Evolutionary conservation across 2,113 vertebrate species (phyloP).

Genomic region (Corythoichthys haematopterus): DNA sequence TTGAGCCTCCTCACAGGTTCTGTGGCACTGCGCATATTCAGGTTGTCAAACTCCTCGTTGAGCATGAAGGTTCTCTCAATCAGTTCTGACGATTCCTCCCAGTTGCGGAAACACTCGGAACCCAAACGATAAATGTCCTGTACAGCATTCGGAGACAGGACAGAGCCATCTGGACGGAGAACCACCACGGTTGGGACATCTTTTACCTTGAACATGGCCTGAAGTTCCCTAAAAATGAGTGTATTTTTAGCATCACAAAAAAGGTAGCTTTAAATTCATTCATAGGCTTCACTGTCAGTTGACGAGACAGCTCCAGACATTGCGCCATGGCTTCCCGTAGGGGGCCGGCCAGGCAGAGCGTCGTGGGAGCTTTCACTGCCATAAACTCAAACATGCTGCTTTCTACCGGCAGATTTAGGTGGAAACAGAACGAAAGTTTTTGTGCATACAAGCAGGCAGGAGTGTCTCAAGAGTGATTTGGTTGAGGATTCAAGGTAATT

Average conservation of each 20-base stretch:
- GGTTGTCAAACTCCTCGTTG: constrained; percentile 77
- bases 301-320: too few species aligned
- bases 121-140: constrained; percentile 76
- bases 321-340: too few species aligned
- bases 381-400: too few species aligned
- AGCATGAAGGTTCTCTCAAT: constrained; percentile 83
- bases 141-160: constrained; percentile 76
- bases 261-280: not conserved
- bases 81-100: constrained; percentile 83
- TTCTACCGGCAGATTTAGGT: too few species aligned
- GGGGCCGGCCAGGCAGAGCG: too few species aligned
- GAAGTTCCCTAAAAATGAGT: constrained; percentile 74
- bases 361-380: too few species aligned
- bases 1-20: constrained; percentile 81
- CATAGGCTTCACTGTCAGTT: not conserved
- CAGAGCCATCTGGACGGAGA: constrained; percentile 77
- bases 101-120: constrained; percentile 76
- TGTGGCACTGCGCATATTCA: constrained; percentile 70
- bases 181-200: constrained; percentile 80
- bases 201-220: constrained; percentile 73
- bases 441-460: too few species aligned
- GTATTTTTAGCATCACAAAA: not conserved
- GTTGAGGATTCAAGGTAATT: too few species aligned
- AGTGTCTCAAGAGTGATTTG: too few species aligned
- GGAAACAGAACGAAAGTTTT: too few species aligned